These are phyloP conservation scores for Brassicogethes aeneus DNA, from an alignment of 2,888 invertebrate genomes.

Conservation along the genomic window DNA sequence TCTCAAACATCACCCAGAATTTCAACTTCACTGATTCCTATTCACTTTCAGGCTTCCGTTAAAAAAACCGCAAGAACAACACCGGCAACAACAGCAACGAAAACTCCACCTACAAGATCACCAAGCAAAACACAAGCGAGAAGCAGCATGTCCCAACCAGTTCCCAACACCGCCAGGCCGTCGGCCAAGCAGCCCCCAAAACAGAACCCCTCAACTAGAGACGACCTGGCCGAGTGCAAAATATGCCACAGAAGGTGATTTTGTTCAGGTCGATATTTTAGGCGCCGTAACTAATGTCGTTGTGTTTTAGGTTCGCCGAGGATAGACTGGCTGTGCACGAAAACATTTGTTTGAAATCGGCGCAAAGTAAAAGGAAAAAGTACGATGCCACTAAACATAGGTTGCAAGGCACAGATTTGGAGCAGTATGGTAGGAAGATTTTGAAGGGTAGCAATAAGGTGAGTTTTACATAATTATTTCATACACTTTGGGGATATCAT, in stretches of 20 bases:
- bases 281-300: no score
- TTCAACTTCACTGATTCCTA: no score
- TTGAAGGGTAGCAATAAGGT: no score
- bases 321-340: constrained; percentile 79
- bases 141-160: no score
- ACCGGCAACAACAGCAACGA: no score
- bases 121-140: no score
- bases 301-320: constrained; percentile 67
- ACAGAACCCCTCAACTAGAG: constrained; percentile 32
- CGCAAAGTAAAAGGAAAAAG: constrained; percentile 74
- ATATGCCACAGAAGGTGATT: constrained; percentile 73
- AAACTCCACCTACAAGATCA: no score
- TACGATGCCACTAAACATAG: constrained; percentile 89
- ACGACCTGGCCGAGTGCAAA: constrained; percentile 51
- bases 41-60: constrained; percentile 1
- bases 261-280: no score
- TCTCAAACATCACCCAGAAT: no score
- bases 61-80: background rate
- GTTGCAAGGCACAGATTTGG: constrained; percentile 84
- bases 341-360: constrained; percentile 72
- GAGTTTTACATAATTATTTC: no score
- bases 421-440: constrained; percentile 57
- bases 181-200: constrained; percentile 27
- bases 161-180: constrained; percentile 27
- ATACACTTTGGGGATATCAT: no score